Evolutionary conservation across 2,113 vertebrate genomes (phyloP).

Genomic region (Bolborhynchus lineola): DNA sequence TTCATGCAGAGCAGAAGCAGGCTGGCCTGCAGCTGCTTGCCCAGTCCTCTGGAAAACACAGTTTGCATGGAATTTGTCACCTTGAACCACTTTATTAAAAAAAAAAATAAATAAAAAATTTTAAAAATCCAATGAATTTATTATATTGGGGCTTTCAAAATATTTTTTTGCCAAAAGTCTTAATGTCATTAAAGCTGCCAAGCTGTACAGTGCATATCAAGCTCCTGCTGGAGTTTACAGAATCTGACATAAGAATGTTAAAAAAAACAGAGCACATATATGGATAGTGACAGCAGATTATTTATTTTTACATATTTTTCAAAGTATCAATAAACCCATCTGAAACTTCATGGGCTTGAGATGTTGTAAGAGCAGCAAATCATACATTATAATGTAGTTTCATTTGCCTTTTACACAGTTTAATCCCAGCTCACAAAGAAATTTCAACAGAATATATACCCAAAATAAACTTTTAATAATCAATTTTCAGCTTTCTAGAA

Average conservation of each 20-base stretch:
- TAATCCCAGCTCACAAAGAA: neutral
- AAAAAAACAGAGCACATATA: constrained; percentile 48
- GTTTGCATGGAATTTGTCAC: constrained; percentile 17
- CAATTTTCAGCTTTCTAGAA: neutral
- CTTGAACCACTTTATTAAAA: constrained; percentile 13
- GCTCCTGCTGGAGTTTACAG: neutral
- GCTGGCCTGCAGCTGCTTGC: constrained; percentile 11
- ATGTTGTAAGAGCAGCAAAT: neutral
- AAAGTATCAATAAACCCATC: constrained; percentile 31
- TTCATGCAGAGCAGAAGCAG: neutral
- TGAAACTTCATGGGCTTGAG: constrained; percentile 18
- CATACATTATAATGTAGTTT: neutral
- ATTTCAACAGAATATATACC: neutral
- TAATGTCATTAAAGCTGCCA: constrained; percentile 16
- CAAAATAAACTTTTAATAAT: constrained; percentile 12
- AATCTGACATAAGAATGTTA: constrained; percentile 42
- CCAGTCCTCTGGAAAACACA: neutral
- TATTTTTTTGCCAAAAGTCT: constrained; percentile 13
- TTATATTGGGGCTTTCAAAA: neutral
- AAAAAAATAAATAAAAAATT: neutral
- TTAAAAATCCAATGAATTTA: constrained; percentile 26
- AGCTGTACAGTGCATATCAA: neutral
- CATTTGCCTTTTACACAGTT: neutral
- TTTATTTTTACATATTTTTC: constrained; percentile 46
- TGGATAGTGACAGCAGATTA: constrained; percentile 32